phyloP scores from a whole-genome alignment of 2,113 vertebrate species.

The Zeus faber region DNA sequence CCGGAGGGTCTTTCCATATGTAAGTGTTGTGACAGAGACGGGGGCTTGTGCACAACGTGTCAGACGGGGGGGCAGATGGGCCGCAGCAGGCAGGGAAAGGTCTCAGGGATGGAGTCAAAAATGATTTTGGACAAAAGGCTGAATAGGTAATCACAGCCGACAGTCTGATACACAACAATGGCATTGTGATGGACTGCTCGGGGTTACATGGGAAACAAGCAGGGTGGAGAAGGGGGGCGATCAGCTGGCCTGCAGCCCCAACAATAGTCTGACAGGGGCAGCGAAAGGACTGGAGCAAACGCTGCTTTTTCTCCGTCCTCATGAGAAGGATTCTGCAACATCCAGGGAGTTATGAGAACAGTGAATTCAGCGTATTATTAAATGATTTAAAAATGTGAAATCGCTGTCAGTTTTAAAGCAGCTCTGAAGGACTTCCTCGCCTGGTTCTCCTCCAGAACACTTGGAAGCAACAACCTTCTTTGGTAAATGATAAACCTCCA shows the following conservation, averaged over 20 bases:
- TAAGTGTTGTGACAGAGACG: slow-evolving; percentile 11
- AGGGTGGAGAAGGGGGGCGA: slow-evolving; percentile 32
- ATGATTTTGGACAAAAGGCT: slow-evolving; percentile 73
- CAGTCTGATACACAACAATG: slow-evolving; percentile 72
- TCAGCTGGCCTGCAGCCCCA: slow-evolving; percentile 58
- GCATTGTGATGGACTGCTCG: slow-evolving; percentile 60
- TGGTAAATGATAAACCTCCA: slow-evolving; percentile 14
- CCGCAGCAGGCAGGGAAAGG: slow-evolving; percentile 55
- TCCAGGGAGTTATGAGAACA: slow-evolving; percentile 1
- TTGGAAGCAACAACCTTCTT: no score
- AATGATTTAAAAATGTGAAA: no score
- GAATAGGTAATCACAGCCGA: slow-evolving; percentile 67
- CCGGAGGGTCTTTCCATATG: slow-evolving; percentile 37
- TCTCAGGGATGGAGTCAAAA: slow-evolving; percentile 54
- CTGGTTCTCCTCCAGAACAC: slow-evolving; percentile 10
- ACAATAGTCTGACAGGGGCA: slow-evolving; percentile 44
- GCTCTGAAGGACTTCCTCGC: not conserved
- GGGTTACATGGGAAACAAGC: slow-evolving; percentile 54
- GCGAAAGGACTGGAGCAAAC: slow-evolving; percentile 43
- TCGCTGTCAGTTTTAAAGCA: no score
- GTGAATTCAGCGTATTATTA: not conserved
- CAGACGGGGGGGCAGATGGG: slow-evolving; percentile 68
- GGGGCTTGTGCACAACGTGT: slow-evolving; percentile 28
- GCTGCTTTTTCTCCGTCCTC: slow-evolving; percentile 39
- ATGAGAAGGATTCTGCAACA: slow-evolving; percentile 22